Evolutionary conservation across 2,888 invertebrate genomes (phyloP).

Genomic region (Pristionchus fissidentatus): DNA sequence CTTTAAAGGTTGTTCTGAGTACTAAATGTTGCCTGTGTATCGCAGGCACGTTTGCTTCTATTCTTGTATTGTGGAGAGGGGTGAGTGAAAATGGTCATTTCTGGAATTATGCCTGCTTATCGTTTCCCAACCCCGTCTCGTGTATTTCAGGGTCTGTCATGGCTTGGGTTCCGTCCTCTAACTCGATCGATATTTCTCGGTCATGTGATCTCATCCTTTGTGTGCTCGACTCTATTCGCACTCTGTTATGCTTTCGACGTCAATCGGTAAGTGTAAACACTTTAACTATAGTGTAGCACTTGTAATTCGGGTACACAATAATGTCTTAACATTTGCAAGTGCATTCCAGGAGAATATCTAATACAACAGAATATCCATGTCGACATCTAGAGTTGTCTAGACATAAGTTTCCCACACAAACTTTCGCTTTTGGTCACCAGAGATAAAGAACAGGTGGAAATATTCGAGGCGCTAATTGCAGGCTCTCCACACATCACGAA

Average conservation of each 20-base stretch:
- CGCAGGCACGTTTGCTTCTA: not conserved
- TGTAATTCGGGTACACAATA: not conserved
- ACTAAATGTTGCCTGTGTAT: slow-evolving; percentile 10
- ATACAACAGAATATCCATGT: too few species aligned
- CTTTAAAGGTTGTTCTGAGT: not conserved
- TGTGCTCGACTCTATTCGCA: slow-evolving; percentile 8
- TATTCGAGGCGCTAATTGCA: not conserved
- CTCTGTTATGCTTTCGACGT: slow-evolving; percentile 38
- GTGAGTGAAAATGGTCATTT: not conserved
- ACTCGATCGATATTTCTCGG: slow-evolving; percentile 8
- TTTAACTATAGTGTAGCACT: not conserved
- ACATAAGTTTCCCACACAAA: too few species aligned
- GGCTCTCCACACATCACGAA: not conserved
- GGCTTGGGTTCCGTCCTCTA: slow-evolving; percentile 14
- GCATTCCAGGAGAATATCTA: too few species aligned
- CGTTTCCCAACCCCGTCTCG: not conserved
- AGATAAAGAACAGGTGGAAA: not conserved
- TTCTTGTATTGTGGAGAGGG: slow-evolving; percentile 3
- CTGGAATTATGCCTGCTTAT: not conserved
- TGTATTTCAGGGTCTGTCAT: slow-evolving; percentile 3
- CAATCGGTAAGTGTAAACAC: not conserved
- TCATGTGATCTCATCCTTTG: not conserved
- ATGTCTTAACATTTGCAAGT: not conserved
- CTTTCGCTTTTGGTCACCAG: not conserved
- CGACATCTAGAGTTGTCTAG: too few species aligned